phyloP scores from a whole-genome alignment of 2,888 invertebrate species.

The Gymnosoma rotundatum region DNA sequence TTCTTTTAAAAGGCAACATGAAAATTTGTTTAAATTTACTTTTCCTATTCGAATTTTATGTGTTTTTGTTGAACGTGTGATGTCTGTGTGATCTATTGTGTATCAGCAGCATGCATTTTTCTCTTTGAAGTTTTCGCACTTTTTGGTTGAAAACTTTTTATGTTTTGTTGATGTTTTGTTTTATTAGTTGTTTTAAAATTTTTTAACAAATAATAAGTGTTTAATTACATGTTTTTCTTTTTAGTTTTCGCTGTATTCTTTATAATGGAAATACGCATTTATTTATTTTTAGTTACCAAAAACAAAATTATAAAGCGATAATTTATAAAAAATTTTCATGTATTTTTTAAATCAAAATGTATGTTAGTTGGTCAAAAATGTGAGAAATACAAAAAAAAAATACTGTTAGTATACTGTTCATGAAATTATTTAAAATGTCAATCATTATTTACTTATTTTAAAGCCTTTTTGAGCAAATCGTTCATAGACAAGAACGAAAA shows the following conservation, averaged over 20 bases:
- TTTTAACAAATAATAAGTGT: conserved; percentile 51
- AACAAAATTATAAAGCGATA: too few relatives aligned
- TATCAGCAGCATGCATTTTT: conserved; percentile 49
- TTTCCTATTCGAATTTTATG: conserved; percentile 52
- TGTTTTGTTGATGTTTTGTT: conserved; percentile 46
- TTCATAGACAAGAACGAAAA: too few relatives aligned
- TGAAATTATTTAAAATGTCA: too few relatives aligned
- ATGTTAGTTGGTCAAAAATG: too few relatives aligned
- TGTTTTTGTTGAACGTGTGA: conserved; percentile 48
- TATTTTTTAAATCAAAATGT: too few relatives aligned
- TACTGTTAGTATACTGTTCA: too few relatives aligned
- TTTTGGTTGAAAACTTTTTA: conserved; percentile 53
- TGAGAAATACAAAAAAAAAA: too few relatives aligned
- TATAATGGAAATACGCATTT: not conserved
- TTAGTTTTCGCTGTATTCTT: conserved; percentile 1
- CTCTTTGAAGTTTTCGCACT: conserved; percentile 74
- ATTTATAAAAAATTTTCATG: too few relatives aligned
- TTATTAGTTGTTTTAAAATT: conserved; percentile 31
- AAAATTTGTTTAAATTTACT: conserved; percentile 31
- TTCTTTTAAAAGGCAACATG: conserved; percentile 7
- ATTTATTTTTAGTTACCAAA: too few relatives aligned
- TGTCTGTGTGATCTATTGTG: conserved; percentile 50
- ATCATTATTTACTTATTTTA: too few relatives aligned
- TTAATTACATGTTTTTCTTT: not conserved
- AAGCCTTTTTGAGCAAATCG: too few relatives aligned